phyloP scores from a whole-genome alignment of 2,888 invertebrate genomes.

The Tinea semifulvella region DNA sequence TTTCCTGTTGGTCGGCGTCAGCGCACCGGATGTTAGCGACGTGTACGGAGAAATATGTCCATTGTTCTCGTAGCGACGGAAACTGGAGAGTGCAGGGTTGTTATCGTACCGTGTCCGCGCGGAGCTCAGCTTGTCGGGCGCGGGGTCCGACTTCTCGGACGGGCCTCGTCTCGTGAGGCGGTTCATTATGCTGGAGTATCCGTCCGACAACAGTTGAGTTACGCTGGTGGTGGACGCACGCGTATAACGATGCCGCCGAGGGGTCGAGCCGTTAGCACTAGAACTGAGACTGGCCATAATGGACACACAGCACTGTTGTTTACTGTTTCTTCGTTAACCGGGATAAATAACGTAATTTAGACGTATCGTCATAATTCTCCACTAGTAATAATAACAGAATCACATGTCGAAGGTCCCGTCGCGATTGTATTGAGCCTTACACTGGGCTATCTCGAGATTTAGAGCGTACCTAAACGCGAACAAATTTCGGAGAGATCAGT shows the following conservation, averaged over 20 bases:
- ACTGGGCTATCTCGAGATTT: slow-evolving; percentile 48
- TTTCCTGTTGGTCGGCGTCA: slow-evolving; percentile 34
- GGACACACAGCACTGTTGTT: slow-evolving; percentile 21
- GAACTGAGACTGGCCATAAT: slow-evolving; percentile 48
- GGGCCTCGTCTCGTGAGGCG: slow-evolving; percentile 82
- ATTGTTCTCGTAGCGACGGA: slow-evolving; percentile 54
- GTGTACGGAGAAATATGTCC: slow-evolving; percentile 50
- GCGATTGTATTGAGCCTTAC: not conserved
- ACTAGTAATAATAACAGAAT: slow-evolving; percentile 1
- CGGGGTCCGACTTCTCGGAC: slow-evolving; percentile 70
- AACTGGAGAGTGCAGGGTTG: slow-evolving; percentile 37
- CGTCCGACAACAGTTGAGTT: slow-evolving; percentile 85
- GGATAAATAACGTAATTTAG: slow-evolving; percentile 46
- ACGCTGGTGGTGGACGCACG: slow-evolving; percentile 84
- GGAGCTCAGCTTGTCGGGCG: slow-evolving; percentile 39
- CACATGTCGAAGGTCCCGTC: slow-evolving; percentile 1
- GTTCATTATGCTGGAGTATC: slow-evolving; percentile 86
- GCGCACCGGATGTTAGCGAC: slow-evolving; percentile 36
- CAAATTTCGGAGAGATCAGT: slow-evolving; percentile 62
- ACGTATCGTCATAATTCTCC: slow-evolving; percentile 39
- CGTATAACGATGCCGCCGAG: slow-evolving; percentile 75
- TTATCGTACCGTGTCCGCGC: slow-evolving; percentile 51
- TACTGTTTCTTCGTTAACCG: slow-evolving; percentile 34
- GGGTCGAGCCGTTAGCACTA: slow-evolving; percentile 51
- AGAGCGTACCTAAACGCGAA: slow-evolving; percentile 46